Evolutionary conservation across 1,140 invertebrate genomes (phyloP).

Genomic region (Popillia japonica): DNA sequence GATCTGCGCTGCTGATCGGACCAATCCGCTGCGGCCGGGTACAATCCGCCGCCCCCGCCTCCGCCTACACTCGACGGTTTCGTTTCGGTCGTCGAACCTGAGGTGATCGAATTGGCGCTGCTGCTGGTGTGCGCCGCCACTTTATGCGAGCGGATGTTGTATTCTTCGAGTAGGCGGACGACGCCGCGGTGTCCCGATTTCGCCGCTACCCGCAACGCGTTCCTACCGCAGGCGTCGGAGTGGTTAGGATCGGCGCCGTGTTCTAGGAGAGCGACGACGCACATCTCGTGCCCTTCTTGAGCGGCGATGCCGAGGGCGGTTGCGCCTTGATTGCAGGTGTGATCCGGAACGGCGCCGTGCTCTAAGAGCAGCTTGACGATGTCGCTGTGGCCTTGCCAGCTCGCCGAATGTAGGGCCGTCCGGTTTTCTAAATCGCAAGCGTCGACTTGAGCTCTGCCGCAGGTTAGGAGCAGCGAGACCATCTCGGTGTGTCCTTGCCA

Average conservation of each 20-base stretch:
- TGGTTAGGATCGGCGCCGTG: constrained; percentile 92
- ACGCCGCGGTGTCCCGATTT: constrained; percentile 81
- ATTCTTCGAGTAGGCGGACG: constrained; percentile 72
- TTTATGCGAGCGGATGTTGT: constrained; percentile 55
- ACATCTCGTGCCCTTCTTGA: constrained; percentile 91
- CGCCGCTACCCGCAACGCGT: constrained; percentile 77
- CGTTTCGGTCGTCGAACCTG: constrained; percentile 73
- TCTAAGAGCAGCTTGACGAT: constrained; percentile 85
- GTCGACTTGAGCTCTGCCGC: constrained; percentile 82
- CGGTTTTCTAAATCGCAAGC: constrained; percentile 89
- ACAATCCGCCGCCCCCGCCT: constrained; percentile 56
- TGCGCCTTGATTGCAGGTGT: constrained; percentile 93
- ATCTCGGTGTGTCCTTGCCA: constrained; percentile 96
- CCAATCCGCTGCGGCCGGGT: constrained; percentile 65
- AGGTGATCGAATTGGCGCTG: constrained; percentile 69
- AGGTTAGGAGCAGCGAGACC: constrained; percentile 82
- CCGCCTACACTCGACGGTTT: constrained; percentile 65
- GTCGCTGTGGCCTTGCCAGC: constrained; percentile 90
- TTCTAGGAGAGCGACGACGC: constrained; percentile 84
- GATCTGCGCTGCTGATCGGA: constrained; percentile 73
- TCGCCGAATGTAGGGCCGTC: constrained; percentile 92
- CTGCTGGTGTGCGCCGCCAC: constrained; percentile 62
- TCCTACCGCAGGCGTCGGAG: constrained; percentile 89
- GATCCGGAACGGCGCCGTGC: constrained; percentile 82
- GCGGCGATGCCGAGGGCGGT: constrained; percentile 88